Percentiles rank a stretch among this genome's conserved stretches.
Conservation (phyloP, 2,797 vertebrate species). For the Diplodus sargus region DNA sequence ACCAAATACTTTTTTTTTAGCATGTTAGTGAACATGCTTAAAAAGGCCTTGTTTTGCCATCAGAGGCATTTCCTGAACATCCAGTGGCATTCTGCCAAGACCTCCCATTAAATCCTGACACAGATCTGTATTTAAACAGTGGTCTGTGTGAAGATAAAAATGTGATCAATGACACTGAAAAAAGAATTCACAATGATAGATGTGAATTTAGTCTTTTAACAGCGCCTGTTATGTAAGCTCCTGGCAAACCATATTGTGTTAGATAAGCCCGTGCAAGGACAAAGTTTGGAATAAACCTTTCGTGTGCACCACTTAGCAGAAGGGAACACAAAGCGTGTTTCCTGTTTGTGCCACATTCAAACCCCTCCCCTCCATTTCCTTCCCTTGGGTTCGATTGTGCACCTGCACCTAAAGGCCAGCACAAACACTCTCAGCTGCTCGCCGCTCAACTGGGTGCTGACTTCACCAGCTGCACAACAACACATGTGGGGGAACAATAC, state of each 20-base stretch:
- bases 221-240: constrained; percentile 65
- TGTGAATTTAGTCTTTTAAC: constrained; percentile 39
- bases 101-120: constrained; percentile 37
- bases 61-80: constrained; percentile 51
- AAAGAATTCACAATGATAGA: background rate
- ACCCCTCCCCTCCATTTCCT: constrained; percentile 77
- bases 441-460: constrained; percentile 7
- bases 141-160: constrained; percentile 29
- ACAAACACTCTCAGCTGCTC: constrained; percentile 65
- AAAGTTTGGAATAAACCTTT: constrained; percentile 51
- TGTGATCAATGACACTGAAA: constrained; percentile 35
- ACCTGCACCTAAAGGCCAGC: constrained; percentile 74
- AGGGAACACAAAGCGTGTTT: constrained; percentile 71
- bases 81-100: constrained; percentile 46
- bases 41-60: constrained; percentile 12
- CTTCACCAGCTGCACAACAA: constrained; percentile 63
- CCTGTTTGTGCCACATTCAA: constrained; percentile 81
- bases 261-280: constrained; percentile 48
- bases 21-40: background rate
- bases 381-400: constrained; percentile 69
- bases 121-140: constrained; percentile 31
- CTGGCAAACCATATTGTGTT: constrained; percentile 49
- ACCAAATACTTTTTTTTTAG: constrained; percentile 8
- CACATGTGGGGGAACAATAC: constrained; percentile 70
- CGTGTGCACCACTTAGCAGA: constrained; percentile 37